Conservation (phyloP, 1,140 invertebrate species). For the Chironomus tepperi region DNA sequence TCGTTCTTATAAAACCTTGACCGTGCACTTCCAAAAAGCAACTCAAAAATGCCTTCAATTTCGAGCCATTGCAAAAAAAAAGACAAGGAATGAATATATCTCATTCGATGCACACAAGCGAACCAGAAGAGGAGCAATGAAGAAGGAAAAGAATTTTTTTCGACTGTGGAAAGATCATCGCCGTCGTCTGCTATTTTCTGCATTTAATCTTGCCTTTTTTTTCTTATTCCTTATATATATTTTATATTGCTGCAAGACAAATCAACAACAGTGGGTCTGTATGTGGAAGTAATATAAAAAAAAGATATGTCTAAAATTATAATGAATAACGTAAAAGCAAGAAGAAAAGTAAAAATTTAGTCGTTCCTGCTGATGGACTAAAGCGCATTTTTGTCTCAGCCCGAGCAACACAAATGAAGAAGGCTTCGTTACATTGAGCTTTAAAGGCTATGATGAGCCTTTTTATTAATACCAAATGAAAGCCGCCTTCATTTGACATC, state of each 20-base stretch:
- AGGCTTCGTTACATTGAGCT: too few relatives aligned
- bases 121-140: background rate
- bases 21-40: background rate
- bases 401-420: too few relatives aligned
- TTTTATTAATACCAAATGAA: too few relatives aligned
- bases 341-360: too few relatives aligned
- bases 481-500: too few relatives aligned
- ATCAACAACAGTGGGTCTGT: background rate
- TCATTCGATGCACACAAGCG: conserved; percentile 8
- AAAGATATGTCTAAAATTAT: conserved; percentile 20
- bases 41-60: background rate
- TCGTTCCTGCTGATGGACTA: too few relatives aligned
- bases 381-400: too few relatives aligned
- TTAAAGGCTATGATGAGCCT: too few relatives aligned
- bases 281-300: conserved; percentile 11
- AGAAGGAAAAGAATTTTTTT: background rate
- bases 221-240: background rate
- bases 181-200: conserved; percentile 19
- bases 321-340: background rate
- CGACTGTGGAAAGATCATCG: conserved; percentile 18
- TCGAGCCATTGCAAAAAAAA: background rate
- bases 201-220: conserved; percentile 1
- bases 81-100: background rate
- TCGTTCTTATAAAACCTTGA: background rate
- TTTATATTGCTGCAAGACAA: background rate